These are phyloP conservation scores for Dryas iulia DNA, from an alignment of 1,140 invertebrate genomes.

Conservation along the genomic window DNA sequence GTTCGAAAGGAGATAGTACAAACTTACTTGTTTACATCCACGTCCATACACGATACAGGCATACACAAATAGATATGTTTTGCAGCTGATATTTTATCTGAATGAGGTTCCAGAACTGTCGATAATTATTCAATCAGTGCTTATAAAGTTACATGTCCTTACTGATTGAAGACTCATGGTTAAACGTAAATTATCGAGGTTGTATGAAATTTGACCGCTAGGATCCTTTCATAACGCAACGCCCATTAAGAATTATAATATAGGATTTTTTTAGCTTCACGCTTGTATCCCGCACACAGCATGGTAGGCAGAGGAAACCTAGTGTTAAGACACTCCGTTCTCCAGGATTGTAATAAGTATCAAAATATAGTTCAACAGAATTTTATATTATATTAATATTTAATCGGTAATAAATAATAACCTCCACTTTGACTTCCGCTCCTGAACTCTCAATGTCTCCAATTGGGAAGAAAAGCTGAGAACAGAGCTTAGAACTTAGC, in stretches of 20 bases:
- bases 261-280: background rate
- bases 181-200: background rate
- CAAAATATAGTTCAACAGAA: no score
- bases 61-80: background rate
- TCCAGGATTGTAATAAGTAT: no score
- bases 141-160: constrained; percentile 5
- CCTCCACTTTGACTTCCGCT: no score
- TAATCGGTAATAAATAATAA: no score
- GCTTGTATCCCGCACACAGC: no score
- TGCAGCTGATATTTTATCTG: constrained; percentile 6
- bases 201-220: background rate
- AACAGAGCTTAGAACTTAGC: no score
- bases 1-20: constrained; percentile 5
- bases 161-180: background rate
- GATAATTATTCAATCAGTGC: background rate
- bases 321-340: no score
- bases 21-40: constrained; percentile 15
- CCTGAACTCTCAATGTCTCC: no score
- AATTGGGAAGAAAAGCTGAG: no score
- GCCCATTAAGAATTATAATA: background rate
- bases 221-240: background rate
- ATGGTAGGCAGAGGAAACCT: no score
- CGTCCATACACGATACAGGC: background rate
- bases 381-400: no score
- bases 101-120: background rate